phyloP scores from a whole-genome alignment of 2,113 vertebrate genomes.

The Leucoraja erinaceus region DNA sequence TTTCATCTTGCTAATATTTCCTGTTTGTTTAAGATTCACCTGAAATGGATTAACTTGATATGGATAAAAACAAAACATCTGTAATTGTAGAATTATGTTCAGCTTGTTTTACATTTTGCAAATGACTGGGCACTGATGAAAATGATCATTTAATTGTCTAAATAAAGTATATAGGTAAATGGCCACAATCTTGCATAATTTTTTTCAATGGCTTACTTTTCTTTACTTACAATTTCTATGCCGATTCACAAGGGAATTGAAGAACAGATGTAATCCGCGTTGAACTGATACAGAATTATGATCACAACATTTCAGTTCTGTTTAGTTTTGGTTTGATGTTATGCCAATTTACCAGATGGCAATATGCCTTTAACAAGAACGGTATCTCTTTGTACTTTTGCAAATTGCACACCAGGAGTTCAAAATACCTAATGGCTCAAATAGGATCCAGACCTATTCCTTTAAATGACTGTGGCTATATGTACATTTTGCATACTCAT shows the following conservation, averaged over 20 bases:
- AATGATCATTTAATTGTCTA: background rate
- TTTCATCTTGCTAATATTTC: no score
- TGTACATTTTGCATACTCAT: background rate
- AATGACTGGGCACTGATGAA: background rate
- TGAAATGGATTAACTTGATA: background rate
- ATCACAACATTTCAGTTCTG: background rate
- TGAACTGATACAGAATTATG: background rate
- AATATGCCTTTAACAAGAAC: background rate
- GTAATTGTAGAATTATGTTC: background rate
- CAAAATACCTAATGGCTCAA: background rate
- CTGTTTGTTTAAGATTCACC: background rate
- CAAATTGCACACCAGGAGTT: background rate
- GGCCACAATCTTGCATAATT: background rate
- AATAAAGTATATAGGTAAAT: background rate
- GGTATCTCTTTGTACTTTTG: constrained; percentile 5
- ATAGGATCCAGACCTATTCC: background rate
- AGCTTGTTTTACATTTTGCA: background rate
- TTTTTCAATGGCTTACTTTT: background rate
- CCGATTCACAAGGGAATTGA: background rate
- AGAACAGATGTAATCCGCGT: background rate
- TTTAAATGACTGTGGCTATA: background rate
- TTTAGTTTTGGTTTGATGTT: background rate
- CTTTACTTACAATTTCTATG: background rate
- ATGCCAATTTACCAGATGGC: background rate
- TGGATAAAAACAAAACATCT: background rate